These are phyloP conservation scores for Amphimedon queenslandica DNA, from an alignment of 37 sponge, comb jelly and placozoan genomes.

Conservation along the genomic window DNA sequence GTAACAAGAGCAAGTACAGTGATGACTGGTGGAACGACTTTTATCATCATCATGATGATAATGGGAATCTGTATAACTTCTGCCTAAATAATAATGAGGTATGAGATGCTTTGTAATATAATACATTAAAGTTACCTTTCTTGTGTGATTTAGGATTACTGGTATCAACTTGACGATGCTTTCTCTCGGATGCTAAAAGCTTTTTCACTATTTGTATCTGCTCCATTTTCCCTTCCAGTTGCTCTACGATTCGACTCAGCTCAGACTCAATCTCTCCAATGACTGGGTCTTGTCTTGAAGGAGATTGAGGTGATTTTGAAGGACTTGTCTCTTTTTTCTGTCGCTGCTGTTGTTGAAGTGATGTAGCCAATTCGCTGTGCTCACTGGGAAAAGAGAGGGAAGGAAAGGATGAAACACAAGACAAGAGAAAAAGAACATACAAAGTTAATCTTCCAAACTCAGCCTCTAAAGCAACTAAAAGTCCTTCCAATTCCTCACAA, in stretches of 20 bases:
- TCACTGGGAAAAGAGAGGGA: slow-evolving; percentile 14
- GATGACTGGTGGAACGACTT: too few relatives aligned
- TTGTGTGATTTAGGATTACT: background rate
- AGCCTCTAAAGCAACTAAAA: slow-evolving; percentile 40
- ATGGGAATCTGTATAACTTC: background rate
- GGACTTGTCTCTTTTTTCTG: background rate
- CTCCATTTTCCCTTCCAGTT: slow-evolving; percentile 45
- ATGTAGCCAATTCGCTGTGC: slow-evolving; percentile 40
- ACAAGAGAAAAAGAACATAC: slow-evolving; percentile 14
- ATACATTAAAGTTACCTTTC: too few relatives aligned
- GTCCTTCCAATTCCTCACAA: slow-evolving; percentile 26
- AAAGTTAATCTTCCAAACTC: slow-evolving; percentile 40
- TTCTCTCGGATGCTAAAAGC: slow-evolving; percentile 11
- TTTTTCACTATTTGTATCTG: slow-evolving; percentile 45
- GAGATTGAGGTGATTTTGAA: too few relatives aligned
- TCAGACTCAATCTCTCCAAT: slow-evolving; percentile 13
- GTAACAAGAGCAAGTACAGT: too few relatives aligned
- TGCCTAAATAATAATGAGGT: too few relatives aligned
- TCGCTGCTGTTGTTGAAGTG: slow-evolving; percentile 8
- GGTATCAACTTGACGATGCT: background rate
- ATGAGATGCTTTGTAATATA: too few relatives aligned
- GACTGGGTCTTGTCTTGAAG: background rate
- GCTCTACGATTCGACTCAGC: slow-evolving; percentile 24
- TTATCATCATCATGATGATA: background rate
- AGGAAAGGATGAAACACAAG: background rate